Conservation (phyloP, 2,113 vertebrate species). For the Lathamus discolor region DNA sequence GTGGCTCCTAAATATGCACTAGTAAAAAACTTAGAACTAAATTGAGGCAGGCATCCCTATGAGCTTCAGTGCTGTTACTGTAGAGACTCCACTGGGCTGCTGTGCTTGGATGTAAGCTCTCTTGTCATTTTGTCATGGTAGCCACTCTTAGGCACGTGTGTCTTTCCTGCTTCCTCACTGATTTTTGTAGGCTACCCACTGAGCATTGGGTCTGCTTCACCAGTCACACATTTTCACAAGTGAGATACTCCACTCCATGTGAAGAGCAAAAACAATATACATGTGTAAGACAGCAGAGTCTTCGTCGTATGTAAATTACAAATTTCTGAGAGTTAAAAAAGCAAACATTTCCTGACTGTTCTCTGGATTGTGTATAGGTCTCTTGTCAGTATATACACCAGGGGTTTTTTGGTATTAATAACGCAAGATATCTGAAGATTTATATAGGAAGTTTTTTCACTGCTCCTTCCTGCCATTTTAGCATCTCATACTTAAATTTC, state of each 20-base stretch:
- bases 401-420: background rate
- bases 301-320: background rate
- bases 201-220: background rate
- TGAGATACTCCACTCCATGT: background rate
- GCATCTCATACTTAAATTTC: background rate
- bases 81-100: background rate
- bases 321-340: background rate
- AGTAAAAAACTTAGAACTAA: background rate
- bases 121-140: fast-evolving
- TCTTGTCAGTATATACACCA: background rate
- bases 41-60: background rate
- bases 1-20: background rate
- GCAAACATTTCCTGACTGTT: background rate
- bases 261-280: background rate
- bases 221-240: background rate
- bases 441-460: background rate
- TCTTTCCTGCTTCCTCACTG: background rate
- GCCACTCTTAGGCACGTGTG: background rate
- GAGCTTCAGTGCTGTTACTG: background rate
- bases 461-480: background rate
- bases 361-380: background rate
- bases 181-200: background rate
- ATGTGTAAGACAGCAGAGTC: background rate
- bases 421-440: background rate
- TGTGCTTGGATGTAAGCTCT: background rate